phyloP scores from a whole-genome alignment of 1,140 invertebrate genomes.

The Octopus sinensis region DNA sequence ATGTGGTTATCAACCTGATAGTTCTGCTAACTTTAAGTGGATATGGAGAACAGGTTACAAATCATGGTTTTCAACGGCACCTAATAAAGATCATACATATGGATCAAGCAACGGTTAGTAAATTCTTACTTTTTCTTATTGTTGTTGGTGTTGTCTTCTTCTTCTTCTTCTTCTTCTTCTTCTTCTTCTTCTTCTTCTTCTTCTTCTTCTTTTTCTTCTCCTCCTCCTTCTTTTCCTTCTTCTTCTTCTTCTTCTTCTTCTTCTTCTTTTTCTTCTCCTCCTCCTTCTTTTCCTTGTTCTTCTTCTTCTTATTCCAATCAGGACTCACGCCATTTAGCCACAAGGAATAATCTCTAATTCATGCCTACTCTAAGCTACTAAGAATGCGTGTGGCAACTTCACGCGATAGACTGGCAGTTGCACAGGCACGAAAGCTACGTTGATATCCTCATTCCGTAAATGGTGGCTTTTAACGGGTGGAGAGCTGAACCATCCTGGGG shows the following conservation, averaged over 20 bases:
- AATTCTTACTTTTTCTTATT: background rate
- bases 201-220: background rate
- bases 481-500: too few species aligned
- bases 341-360: too few species aligned
- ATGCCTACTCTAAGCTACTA: too few species aligned
- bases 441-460: too few species aligned
- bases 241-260: background rate
- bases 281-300: too few species aligned
- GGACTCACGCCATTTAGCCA: too few species aligned
- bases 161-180: background rate
- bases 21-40: background rate
- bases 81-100: background rate
- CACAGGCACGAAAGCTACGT: too few species aligned
- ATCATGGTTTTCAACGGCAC: background rate
- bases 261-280: background rate
- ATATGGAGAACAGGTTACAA: background rate
- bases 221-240: background rate
- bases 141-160: background rate
- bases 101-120: background rate
- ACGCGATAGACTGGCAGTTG: too few species aligned
- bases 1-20: background rate
- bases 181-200: background rate
- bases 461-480: too few species aligned
- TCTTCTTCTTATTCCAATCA: too few species aligned
- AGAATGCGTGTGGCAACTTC: too few species aligned